Evolutionary conservation across 2,113 vertebrate species (phyloP).

Genomic region (Columba janthina): DNA sequence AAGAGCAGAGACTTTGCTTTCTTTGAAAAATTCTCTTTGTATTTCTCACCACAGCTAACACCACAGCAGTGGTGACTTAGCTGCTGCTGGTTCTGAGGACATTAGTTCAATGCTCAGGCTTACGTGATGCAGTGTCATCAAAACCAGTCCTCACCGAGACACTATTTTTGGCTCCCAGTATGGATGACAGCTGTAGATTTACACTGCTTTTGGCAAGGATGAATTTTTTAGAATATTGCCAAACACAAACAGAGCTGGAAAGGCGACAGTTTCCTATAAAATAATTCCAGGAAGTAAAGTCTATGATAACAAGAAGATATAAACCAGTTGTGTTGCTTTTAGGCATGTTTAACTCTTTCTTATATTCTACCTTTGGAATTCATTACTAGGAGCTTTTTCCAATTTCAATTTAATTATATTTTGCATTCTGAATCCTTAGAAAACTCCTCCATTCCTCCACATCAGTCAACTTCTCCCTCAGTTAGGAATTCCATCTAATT

Average conservation of each 20-base stretch:
- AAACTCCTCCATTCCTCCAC: neutral
- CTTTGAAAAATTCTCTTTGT: neutral
- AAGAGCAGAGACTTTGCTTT: neutral
- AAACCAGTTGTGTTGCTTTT: neutral
- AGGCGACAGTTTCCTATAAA: constrained; percentile 52
- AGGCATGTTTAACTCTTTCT: constrained; percentile 20
- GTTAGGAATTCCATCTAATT: neutral
- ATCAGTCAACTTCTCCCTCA: neutral
- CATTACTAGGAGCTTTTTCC: neutral
- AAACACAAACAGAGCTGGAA: constrained; percentile 53
- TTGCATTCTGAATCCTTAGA: neutral
- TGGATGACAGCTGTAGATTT: constrained; percentile 34
- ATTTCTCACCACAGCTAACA: neutral
- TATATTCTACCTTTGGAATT: neutral
- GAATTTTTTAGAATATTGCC: constrained; percentile 3
- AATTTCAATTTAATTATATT: neutral
- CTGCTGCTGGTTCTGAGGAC: neutral
- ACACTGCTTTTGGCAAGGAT: constrained; percentile 9
- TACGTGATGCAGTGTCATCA: neutral
- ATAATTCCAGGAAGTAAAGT: constrained; percentile 66
- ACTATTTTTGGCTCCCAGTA: constrained; percentile 5
- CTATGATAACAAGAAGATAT: constrained; percentile 28
- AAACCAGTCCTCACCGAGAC: neutral
- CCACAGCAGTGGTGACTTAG: neutral
- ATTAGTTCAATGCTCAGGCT: neutral